Conservation (phyloP, 2,113 vertebrate genomes). For the Mus pahari region DNA sequence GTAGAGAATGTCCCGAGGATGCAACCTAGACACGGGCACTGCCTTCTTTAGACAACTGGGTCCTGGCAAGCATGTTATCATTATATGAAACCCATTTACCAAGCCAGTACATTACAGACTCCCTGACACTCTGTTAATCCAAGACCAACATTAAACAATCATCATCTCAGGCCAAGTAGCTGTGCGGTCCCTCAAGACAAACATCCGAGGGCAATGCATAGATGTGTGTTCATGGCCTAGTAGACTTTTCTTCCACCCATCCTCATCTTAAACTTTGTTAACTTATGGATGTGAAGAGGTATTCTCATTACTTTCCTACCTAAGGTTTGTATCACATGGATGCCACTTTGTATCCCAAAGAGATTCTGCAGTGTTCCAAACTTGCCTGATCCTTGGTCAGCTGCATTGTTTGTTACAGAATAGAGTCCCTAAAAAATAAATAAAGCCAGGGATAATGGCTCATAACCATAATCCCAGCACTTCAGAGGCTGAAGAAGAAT, state of each 20-base stretch:
- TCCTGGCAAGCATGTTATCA: neutral
- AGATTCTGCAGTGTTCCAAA: neutral
- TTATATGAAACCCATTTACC: slow-evolving; percentile 23
- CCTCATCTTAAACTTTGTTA: neutral
- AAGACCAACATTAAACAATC: neutral
- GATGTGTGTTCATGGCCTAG: neutral
- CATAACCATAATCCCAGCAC: neutral
- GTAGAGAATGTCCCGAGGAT: neutral
- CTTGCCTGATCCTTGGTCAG: neutral
- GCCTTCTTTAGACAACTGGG: slow-evolving; percentile 1
- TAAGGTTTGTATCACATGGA: neutral
- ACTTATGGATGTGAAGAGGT: neutral
- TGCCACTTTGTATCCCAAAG: neutral
- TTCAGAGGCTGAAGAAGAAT: neutral
- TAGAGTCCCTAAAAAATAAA: neutral
- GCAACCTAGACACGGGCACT: neutral
- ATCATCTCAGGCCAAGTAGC: neutral
- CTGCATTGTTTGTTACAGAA: neutral
- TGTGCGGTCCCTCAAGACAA: neutral
- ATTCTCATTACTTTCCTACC: neutral
- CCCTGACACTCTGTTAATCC: neutral
- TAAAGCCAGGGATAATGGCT: neutral
- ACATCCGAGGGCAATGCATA: neutral
- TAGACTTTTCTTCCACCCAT: neutral
- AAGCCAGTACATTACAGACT: neutral